Evolutionary conservation across 2,888 invertebrate genomes (phyloP).

Genomic region (Amiota mariae): DNA sequence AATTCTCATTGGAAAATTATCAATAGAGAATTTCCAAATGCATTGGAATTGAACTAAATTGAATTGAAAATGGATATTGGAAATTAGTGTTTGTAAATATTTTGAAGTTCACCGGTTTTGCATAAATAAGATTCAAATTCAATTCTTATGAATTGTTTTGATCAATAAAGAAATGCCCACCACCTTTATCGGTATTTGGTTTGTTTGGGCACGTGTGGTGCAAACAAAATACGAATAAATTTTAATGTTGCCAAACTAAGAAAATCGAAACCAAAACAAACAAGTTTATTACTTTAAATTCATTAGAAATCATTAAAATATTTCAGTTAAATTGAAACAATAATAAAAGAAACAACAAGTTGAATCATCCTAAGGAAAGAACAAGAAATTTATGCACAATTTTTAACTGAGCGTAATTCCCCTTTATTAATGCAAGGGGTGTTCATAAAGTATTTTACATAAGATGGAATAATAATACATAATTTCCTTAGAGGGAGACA

Average conservation of each 20-base stretch:
- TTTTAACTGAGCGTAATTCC: too few relatives aligned
- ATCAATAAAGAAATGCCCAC: not conserved
- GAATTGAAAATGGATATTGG: too few relatives aligned
- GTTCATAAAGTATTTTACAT: too few relatives aligned
- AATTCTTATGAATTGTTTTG: conserved; percentile 17
- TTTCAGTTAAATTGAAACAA: not conserved
- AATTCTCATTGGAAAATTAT: not conserved
- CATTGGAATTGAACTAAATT: too few relatives aligned
- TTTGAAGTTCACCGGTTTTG: conserved; percentile 5
- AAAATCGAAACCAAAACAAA: conserved; percentile 24
- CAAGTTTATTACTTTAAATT: conserved; percentile 10
- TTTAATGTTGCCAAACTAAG: not conserved
- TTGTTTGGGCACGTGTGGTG: conserved; percentile 1
- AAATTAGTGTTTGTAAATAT: conserved; percentile 20
- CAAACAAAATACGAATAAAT: conserved; percentile 2
- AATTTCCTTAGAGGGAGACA: too few relatives aligned
- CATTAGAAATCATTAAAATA: conserved; percentile 5
- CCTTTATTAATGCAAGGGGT: too few relatives aligned
- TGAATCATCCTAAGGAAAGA: conserved; percentile 8
- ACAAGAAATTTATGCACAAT: not conserved
- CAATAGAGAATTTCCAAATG: too few relatives aligned
- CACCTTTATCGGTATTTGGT: too few relatives aligned
- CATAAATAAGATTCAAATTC: too few relatives aligned
- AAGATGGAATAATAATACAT: too few relatives aligned
- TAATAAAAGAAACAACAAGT: not conserved